These are phyloP conservation scores for Atta cephalotes DNA, from an alignment of 1,140 invertebrate species.

Conservation along the genomic window DNA sequence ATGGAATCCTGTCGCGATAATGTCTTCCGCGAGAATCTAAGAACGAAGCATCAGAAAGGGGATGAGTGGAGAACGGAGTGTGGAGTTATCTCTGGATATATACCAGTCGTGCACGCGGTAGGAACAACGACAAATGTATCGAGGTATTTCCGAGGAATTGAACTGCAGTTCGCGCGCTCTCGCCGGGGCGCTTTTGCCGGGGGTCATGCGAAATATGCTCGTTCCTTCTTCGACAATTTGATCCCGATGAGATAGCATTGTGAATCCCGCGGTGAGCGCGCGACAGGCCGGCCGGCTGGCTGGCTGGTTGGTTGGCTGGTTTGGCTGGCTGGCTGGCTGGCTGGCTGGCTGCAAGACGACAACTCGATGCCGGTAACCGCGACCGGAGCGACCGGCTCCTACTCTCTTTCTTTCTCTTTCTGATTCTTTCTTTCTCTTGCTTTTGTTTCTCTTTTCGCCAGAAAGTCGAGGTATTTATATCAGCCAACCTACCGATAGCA, in stretches of 20 bases:
- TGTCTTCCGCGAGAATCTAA: no score
- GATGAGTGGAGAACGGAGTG: not conserved
- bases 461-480: slow-evolving; percentile 71
- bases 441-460: slow-evolving; percentile 23
- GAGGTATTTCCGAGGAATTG: slow-evolving; percentile 85
- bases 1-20: slow-evolving; percentile 45
- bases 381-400: slow-evolving; percentile 46
- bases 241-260: slow-evolving; percentile 84
- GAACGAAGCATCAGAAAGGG: slow-evolving; percentile 14
- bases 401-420: slow-evolving; percentile 8
- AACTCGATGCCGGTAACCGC: slow-evolving; percentile 44
- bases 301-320: not conserved
- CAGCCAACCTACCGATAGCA: slow-evolving; percentile 70
- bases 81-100: slow-evolving; percentile 64
- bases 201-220: slow-evolving; percentile 85
- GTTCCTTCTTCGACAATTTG: slow-evolving; percentile 84
- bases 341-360: slow-evolving; percentile 13
- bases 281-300: slow-evolving; percentile 28
- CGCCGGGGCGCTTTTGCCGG: slow-evolving; percentile 76
- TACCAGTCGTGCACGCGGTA: slow-evolving; percentile 41
- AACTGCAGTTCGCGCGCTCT: slow-evolving; percentile 70
- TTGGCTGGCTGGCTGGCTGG: not conserved
- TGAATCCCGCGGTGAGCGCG: slow-evolving; percentile 73
- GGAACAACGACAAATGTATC: slow-evolving; percentile 84
- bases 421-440: not conserved